Percentiles rank a stretch among this genome's conserved stretches.
Evolutionary conservation across 1,140 invertebrate species (phyloP).

Genomic region (Saxidomus purpurata): DNA sequence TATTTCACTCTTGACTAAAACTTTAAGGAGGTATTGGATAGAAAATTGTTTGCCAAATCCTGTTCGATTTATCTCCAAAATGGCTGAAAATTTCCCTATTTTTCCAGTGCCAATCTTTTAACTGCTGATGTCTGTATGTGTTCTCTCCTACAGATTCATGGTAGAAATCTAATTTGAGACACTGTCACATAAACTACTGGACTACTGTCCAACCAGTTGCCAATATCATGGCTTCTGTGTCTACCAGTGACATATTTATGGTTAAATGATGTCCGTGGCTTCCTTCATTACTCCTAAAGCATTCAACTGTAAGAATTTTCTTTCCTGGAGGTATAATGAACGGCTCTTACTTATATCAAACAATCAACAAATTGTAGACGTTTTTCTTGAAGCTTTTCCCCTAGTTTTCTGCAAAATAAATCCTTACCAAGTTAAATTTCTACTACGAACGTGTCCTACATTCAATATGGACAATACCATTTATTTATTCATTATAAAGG

Average conservation of each 20-base stretch:
- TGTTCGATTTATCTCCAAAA: neutral
- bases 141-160: neutral
- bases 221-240: neutral
- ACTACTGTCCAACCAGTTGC: neutral
- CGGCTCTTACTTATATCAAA: neutral
- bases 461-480: neutral
- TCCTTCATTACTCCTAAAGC: constrained; percentile 32
- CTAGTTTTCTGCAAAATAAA: neutral
- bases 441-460: neutral
- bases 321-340: constrained; percentile 2
- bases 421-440: neutral
- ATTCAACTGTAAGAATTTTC: neutral
- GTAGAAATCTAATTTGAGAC: constrained; percentile 8
- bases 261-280: neutral
- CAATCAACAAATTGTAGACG: too few relatives aligned
- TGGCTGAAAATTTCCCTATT: neutral
- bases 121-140: neutral
- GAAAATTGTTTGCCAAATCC: too few relatives aligned
- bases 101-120: neutral
- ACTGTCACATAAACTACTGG: neutral
- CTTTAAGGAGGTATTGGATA: too few relatives aligned
- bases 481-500: too few relatives aligned
- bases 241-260: neutral
- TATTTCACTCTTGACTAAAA: too few relatives aligned
- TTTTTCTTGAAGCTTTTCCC: too few relatives aligned